Evolutionary conservation across 2,888 invertebrate species (phyloP), one percentile per base, ranked within the genome.

Genomic region (Trissolcus brochymenae): DNA sequence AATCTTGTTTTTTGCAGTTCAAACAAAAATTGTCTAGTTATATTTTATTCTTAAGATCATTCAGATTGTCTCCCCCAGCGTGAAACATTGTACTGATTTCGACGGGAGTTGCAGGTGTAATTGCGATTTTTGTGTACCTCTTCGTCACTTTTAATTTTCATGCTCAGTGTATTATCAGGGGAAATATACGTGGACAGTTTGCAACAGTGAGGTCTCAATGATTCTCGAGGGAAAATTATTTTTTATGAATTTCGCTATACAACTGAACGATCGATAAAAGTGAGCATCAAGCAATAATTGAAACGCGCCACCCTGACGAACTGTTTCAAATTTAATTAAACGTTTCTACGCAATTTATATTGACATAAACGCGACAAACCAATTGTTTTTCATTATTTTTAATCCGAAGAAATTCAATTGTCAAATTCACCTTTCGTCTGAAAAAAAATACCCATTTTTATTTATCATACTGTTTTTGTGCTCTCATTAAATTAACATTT

Each of bases 131-230:
- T 49, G 40, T 19, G 46, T 16, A 60, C 60, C 60, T 55, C 40
- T 65, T 43, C 41, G 40, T 51, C 54, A 40, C 17, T 60, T 72
- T 72, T 72, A 59, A 73, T 74, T 67, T 66, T 74, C 62, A 57
- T 57, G 61, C 51, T 46, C 46, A 51, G 50, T 67, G 61, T 75
- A 75, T 68, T 49, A 16, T n/a, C 74, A 57, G 4, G 74, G 67
- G 74, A 75, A 75, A 35, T 35, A 75, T 75, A 74, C 49, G 74
- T 55, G 74, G 57, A 67, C 61, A 74, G 67, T 53, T 67, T 57
- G 40, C 43, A 53, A 54, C 62, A 43, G 67, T 43, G 66, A 67
- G 46, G 53, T 67, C 21, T 67, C 46, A 62, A 74, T 62, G 57
- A 43, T 62, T 29, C 67, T 67, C 62, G n/a, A 35, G 67, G 66